phyloP scores from a whole-genome alignment of 2,113 vertebrate species.

The Cisticola juncidis region DNA sequence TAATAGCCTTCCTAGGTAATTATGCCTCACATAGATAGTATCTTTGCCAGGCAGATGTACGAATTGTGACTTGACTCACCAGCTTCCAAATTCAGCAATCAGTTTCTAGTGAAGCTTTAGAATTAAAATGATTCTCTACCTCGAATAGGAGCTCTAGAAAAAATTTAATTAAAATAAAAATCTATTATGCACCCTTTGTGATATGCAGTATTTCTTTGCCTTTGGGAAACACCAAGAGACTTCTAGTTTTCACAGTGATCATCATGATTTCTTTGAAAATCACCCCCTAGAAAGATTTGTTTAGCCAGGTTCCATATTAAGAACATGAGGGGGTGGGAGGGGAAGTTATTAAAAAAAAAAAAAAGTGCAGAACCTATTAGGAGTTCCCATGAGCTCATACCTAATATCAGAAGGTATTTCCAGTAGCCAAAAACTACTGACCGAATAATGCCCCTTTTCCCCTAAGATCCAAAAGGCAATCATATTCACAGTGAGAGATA shows the following conservation, averaged over 20 bases:
- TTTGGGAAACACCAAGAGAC: not conserved
- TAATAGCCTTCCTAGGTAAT: slow-evolving; percentile 9
- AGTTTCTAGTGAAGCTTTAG: not conserved
- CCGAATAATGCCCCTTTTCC: not conserved
- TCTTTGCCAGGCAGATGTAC: not conserved
- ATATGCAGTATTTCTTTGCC: slow-evolving; percentile 36
- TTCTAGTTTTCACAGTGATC: not conserved
- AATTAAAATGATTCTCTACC: slow-evolving; percentile 8
- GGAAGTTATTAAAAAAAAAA: not conserved
- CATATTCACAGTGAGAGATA: not conserved
- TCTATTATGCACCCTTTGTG: not conserved
- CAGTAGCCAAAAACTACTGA: not conserved
- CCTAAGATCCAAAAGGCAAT: not conserved
- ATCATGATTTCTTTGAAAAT: slow-evolving; percentile 51
- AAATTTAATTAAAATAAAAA: slow-evolving; percentile 41
- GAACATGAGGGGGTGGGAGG: not conserved
- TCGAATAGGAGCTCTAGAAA: not conserved
- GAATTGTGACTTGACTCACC: not conserved
- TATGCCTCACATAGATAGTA: not conserved
- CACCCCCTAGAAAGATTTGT: slow-evolving; percentile 12
- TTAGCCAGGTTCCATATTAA: slow-evolving; percentile 21
- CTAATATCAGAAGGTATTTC: slow-evolving; percentile 35
- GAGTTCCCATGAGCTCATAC: not conserved
- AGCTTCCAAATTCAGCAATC: not conserved
- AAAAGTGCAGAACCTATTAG: not conserved